Evolutionary conservation across 2,113 vertebrate genomes (phyloP), one percentile per base, ranked within the genome.

Genomic region (Forbesichthys papilliferus): DNA sequence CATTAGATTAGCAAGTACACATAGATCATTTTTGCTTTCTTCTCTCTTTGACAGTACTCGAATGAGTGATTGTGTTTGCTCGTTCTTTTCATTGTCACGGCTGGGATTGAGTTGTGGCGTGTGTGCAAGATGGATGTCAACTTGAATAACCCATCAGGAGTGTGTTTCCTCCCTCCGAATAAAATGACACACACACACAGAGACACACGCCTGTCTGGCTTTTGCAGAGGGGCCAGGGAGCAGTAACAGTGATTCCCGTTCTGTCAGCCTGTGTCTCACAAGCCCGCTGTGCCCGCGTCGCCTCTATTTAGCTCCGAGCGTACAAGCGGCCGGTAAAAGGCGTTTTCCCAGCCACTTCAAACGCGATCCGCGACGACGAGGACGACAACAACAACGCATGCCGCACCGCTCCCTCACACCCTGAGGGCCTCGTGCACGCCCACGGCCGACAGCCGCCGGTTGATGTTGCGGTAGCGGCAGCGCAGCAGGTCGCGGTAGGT

Each of bases 381-480:
- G 16, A 51, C 4, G 16, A 16, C 16, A 48, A n/a, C 47, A 20
- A 52, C 52, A 53, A 52, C 9, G 20, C 10, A 9, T 3, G 20
- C 34, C 5, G 14, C 73, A 0, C 8, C 16, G 11, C 0, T 49
- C 53, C 18, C 27, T 69, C 66, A 93, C 55, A 90, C 87, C 59
- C 86, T 92, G 8, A 94, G 90, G 1, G 93, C 93, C 69, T 94
- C 92, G 0, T 94, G 93, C 7, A 94, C 92, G 0, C 93, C 93
- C 33, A 93, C 92, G 5, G 93, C 93, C 2, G 93, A 94, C 13
- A 94, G 92, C 0, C 93, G 74, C 0, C 93, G 88, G 89, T 94
- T 94, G 81, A 94, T 94, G 87, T 94, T 94, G 33, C 93, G 91
- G 67, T 93, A 94, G 11, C 93, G 90, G 58, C 93, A 94, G 34